Conservation (phyloP, 1,140 invertebrate genomes). For the Brachionus asplanchnoidis region DNA sequence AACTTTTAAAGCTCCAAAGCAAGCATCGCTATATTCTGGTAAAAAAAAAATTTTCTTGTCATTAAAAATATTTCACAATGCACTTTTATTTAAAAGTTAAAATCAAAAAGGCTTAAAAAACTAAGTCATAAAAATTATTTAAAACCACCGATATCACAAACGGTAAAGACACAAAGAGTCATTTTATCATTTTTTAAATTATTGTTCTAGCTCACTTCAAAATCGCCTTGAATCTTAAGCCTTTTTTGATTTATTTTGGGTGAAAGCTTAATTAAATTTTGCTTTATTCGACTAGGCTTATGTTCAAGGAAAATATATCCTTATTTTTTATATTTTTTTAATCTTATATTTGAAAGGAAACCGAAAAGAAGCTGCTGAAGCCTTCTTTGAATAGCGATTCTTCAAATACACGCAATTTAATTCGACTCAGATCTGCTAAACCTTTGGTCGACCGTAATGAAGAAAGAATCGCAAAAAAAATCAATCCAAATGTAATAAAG, state of each 20-base stretch:
- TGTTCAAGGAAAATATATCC: neutral
- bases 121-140: neutral
- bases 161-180: neutral
- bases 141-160: neutral
- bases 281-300: neutral
- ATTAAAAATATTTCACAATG: neutral
- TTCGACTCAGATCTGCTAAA: conserved; percentile 10
- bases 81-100: neutral
- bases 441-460: neutral
- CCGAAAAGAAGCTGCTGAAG: conserved; percentile 16
- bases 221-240: neutral
- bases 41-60: neutral
- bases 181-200: neutral
- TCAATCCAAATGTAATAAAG: conserved; percentile 14
- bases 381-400: neutral
- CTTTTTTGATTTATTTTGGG: neutral
- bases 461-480: neutral
- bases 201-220: neutral
- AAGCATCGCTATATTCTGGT: conserved; percentile 32
- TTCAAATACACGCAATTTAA: neutral
- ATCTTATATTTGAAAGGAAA: neutral
- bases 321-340: neutral
- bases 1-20: conserved; percentile 2
- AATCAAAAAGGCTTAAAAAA: neutral
- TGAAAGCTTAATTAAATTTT: neutral